Evolutionary conservation across 2,797 vertebrate genomes (phyloP), one percentile per base, ranked within the genome.

Genomic region (Trematomus bernacchii): DNA sequence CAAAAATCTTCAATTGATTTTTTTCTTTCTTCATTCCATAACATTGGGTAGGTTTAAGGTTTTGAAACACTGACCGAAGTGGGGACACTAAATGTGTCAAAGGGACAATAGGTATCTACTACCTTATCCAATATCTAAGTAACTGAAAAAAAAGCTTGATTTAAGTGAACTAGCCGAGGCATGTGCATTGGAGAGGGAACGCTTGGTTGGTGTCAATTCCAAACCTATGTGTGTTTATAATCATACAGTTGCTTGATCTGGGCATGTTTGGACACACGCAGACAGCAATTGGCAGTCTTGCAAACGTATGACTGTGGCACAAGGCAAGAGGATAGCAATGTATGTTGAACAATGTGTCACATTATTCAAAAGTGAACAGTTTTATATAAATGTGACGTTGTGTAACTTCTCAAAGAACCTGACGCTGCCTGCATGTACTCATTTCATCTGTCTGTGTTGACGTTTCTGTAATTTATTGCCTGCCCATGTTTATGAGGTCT

Each of bases 281-380:
- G 69, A 71, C 19, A 68, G 50, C 61, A 37, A 30, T 80, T 68
- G 33, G 51, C 43, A 69, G 44, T 79, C 68, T 43, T 73, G 66
- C 71, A 59, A 78, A 82, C 69, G 70, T 51, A 73, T 82, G 77
- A 73, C 57, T 67, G 57, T 48, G 44, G 59, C 27, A 58, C 59
- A 50, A 59, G 59, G 63, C 27, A 23, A 51, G 33, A 47, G 19
- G 18, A n/a, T n/a, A 16, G 27, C 16, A 64, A 53, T 27, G 27
- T 14, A 37, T 52, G 57, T 13, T 14, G 15, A 79, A 23, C 19
- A 78, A 76, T 10, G 0, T 61, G 52, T 23, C 40, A 33, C 53
- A 66, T 57, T 71, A 76, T 55, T 23, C 5, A 44, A 54, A 40
- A 42, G 23, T 15, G 37, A 71, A 46, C 57, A 50, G 50, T 50